Percentiles rank a stretch among this genome's conserved stretches.
Evolutionary conservation across 2,888 invertebrate species (phyloP).

Genomic region (Volucella bombylans): DNA sequence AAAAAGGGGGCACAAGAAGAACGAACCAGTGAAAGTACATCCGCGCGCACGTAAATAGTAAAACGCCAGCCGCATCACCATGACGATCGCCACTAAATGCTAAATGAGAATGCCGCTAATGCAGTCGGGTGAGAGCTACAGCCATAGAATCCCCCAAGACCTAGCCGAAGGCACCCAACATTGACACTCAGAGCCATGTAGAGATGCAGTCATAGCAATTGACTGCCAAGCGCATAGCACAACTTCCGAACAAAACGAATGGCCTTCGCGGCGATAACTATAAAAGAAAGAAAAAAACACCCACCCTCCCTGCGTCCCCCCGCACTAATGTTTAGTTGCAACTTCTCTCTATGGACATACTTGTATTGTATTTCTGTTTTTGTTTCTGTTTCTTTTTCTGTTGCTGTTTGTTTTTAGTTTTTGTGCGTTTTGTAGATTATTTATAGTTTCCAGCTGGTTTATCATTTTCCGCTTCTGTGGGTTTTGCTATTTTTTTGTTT

Average conservation of each 20-base stretch:
- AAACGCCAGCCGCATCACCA: constrained; percentile 50
- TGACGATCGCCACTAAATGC: constrained; percentile 2
- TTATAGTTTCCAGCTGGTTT: constrained; percentile 53
- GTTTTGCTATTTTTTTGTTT: constrained; percentile 43
- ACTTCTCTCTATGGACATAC: not conserved
- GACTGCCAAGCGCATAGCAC: not conserved
- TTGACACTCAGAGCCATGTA: not conserved
- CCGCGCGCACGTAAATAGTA: constrained; percentile 70
- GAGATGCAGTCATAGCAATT: constrained; percentile 11
- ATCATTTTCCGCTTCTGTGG: constrained; percentile 56
- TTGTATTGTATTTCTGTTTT: not conserved
- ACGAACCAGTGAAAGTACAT: constrained; percentile 74
- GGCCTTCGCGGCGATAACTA: constrained; percentile 24
- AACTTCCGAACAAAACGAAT: constrained; percentile 8
- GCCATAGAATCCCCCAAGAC: constrained; percentile 27
- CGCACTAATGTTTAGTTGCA: no score
- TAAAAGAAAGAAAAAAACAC: not conserved
- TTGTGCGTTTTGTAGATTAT: constrained; percentile 37
- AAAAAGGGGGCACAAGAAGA: constrained; percentile 6
- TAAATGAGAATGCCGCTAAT: no score
- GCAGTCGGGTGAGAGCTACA: constrained; percentile 1
- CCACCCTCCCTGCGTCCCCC: constrained; percentile 9
- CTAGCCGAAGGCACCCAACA: constrained; percentile 10
- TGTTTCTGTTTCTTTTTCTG: constrained; percentile 2
- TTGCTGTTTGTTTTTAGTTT: not conserved